phyloP scores from a whole-genome alignment of 37 sponge, comb jelly and placozoan genomes.

The Spongia lamella region DNA sequence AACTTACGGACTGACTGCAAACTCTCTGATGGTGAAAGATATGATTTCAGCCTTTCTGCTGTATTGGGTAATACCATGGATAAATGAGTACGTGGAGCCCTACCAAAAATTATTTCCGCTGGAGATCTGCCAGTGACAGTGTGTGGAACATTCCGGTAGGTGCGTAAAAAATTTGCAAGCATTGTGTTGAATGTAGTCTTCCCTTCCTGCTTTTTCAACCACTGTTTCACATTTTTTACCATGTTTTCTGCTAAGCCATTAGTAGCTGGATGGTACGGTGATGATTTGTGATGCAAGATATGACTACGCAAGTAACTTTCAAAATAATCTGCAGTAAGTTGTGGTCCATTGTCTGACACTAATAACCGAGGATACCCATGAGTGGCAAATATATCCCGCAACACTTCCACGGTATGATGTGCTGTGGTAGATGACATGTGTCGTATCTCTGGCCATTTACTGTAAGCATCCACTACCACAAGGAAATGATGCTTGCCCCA shows the following conservation, averaged over 20 bases:
- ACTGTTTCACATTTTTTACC: constrained; percentile 6
- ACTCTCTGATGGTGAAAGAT: too few species aligned
- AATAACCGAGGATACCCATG: constrained; percentile 1
- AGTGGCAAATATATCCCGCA: constrained; percentile 1
- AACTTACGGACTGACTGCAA: not conserved
- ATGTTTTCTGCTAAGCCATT: constrained; percentile 7
- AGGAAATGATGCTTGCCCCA: constrained; percentile 1
- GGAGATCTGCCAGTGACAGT: not conserved
- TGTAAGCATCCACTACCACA: not conserved
- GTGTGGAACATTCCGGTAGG: constrained; percentile 4
- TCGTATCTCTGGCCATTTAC: not conserved
- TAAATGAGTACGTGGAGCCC: constrained; percentile 8
- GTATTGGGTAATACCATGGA: constrained; percentile 6
- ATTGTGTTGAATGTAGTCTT: not conserved
- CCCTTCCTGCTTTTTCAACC: constrained; percentile 1
- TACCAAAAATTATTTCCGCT: constrained; percentile 7
- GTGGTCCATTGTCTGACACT: too few species aligned
- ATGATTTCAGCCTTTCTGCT: not conserved
- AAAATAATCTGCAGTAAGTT: not conserved
- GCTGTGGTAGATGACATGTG: not conserved
- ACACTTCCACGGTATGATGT: not conserved
- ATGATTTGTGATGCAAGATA: not conserved
- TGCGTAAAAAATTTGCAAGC: not conserved
- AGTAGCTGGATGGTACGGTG: constrained; percentile 6
- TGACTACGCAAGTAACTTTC: not conserved